A percentile compares a stretch with the other conserved stretches of the same genome.
These are phyloP conservation scores for Isichthys henryi DNA, from an alignment of 2,113 vertebrate species.

Conservation along the genomic window DNA sequence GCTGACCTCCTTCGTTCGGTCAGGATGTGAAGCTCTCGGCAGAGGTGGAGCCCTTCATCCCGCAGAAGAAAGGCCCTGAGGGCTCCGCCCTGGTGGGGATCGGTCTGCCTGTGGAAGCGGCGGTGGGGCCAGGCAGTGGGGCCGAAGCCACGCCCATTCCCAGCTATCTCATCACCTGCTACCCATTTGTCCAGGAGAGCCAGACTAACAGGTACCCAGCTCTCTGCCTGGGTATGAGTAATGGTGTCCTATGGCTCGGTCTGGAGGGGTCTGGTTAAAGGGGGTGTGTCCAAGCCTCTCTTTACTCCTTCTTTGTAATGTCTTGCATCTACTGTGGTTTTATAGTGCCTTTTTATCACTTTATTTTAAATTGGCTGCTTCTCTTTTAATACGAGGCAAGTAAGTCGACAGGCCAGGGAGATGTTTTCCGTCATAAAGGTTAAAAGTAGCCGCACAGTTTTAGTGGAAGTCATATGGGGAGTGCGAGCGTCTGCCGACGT, in stretches of 20 bases:
- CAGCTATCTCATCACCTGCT: constrained; percentile 96
- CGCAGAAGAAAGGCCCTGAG: constrained; percentile 89
- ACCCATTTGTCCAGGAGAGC: constrained; percentile 96
- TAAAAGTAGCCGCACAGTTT: neutral
- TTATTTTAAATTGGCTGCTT: neutral
- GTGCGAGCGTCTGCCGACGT: neutral
- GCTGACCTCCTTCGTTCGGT: constrained; percentile 16
- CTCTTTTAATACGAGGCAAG: neutral
- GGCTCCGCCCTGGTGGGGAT: constrained; percentile 74
- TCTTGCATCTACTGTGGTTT: neutral
- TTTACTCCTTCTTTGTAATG: neutral
- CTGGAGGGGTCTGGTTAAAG: neutral
- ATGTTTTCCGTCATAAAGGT: neutral
- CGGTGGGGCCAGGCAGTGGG: constrained; percentile 62
- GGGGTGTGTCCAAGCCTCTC: neutral
- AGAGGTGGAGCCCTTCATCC: constrained; percentile 96
- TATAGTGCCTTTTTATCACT: neutral
- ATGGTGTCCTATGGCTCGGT: neutral
- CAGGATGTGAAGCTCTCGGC: constrained; percentile 96
- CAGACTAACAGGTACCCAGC: constrained; percentile 82
- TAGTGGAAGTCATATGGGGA: neutral
- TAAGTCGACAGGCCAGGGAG: neutral
- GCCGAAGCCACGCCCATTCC: constrained; percentile 73
- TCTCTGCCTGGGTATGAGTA: neutral
- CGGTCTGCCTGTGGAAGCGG: constrained; percentile 76